Percentiles rank a stretch among this genome's conserved stretches.
These are phyloP conservation scores for Labroides dimidiatus DNA, from an alignment of 2,797 vertebrate genomes.

Conservation along the genomic window DNA sequence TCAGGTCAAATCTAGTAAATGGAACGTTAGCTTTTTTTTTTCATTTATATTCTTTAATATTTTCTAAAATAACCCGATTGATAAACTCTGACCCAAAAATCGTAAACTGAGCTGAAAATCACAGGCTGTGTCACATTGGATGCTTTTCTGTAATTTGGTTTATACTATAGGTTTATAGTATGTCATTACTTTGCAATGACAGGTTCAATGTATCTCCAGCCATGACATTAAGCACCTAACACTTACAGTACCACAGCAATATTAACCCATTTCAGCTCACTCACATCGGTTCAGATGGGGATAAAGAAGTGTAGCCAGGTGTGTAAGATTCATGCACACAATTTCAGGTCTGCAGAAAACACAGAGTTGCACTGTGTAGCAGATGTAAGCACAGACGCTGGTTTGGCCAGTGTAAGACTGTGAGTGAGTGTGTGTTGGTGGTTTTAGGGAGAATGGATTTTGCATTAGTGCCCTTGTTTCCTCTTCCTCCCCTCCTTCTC, in stretches of 20 bases:
- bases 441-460: conserved; percentile 70
- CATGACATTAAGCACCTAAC: conserved; percentile 23
- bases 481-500: conserved; percentile 53
- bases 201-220: conserved; percentile 23
- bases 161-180: neutral
- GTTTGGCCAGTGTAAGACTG: conserved; percentile 33
- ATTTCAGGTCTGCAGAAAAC: conserved; percentile 17
- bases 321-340: conserved; percentile 4
- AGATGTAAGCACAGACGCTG: conserved; percentile 57
- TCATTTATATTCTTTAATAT: neutral
- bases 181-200: conserved; percentile 68
- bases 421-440: conserved; percentile 9
- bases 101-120: conserved; percentile 15
- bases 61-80: neutral
- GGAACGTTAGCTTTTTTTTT: neutral
- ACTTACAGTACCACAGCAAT: conserved; percentile 17
- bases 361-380: conserved; percentile 17
- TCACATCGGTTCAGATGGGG: neutral
- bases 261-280: conserved; percentile 26
- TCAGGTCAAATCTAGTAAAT: neutral
- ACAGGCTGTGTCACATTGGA: conserved; percentile 7
- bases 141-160: conserved; percentile 6
- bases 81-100: conserved; percentile 17
- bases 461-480: conserved; percentile 72
- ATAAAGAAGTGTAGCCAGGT: neutral